These are phyloP conservation scores for Trogon surrucura DNA, from an alignment of 2,113 vertebrate species.

Conservation along the genomic window DNA sequence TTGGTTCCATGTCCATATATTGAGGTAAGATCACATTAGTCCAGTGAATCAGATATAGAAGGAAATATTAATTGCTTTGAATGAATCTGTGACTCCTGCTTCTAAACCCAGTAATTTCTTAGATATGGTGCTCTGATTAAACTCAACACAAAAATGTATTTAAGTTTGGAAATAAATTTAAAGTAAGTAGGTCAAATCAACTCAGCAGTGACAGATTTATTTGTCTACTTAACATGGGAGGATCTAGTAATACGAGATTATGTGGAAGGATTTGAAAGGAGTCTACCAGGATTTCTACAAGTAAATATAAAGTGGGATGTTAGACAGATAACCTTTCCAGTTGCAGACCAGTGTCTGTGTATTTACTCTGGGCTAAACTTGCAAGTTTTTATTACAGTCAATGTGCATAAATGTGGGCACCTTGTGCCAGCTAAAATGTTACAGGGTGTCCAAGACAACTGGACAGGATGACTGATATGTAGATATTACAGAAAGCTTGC, in stretches of 20 bases:
- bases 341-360: neutral
- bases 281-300: neutral
- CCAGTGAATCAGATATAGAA: neutral
- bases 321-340: neutral
- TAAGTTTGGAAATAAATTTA: neutral
- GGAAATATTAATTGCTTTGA: constrained; percentile 24
- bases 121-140: neutral
- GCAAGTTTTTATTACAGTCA: neutral
- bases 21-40: constrained; percentile 1
- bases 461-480: neutral
- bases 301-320: neutral
- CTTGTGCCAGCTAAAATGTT: neutral
- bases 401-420: neutral
- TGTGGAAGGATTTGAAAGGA: neutral
- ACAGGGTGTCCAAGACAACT: neutral
- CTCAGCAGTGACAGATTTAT: neutral
- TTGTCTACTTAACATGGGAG: neutral
- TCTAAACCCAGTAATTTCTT: neutral
- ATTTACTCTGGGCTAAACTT: neutral
- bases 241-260: neutral
- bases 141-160: neutral
- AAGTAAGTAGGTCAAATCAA: neutral
- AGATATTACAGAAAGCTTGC: neutral
- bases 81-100: neutral
- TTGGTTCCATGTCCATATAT: neutral